These are phyloP conservation scores for Propithecus perrieri DNA, from an alignment of 2,797 vertebrate species.

Conservation along the genomic window DNA sequence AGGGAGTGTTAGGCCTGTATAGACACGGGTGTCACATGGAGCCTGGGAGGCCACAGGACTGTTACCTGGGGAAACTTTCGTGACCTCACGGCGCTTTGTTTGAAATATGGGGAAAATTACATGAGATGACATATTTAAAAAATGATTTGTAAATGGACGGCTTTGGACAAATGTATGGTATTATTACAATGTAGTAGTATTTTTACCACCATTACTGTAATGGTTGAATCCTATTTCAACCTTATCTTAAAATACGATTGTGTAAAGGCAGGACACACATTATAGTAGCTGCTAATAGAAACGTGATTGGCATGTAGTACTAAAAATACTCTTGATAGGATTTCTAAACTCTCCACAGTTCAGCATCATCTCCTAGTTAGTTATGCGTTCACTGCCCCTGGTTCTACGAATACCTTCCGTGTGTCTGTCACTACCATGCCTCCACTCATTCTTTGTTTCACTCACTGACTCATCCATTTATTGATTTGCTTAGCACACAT, in stretches of 20 bases:
- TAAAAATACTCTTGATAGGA: background rate
- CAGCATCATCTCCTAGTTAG: background rate
- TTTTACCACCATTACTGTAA: background rate
- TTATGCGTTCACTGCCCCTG: too few species aligned
- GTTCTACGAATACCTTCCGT: background rate
- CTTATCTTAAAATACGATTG: background rate
- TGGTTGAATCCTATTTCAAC: background rate
- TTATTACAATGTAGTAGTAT: background rate
- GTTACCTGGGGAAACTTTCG: too few species aligned
- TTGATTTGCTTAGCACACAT: background rate
- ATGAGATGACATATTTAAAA: background rate
- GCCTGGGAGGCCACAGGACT: background rate
- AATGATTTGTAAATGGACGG: background rate
- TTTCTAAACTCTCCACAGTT: background rate
- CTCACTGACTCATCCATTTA: background rate
- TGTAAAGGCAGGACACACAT: background rate
- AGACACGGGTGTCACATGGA: background rate
- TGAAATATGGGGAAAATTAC: background rate
- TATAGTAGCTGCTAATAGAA: background rate
- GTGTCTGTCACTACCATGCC: background rate
- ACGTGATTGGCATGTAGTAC: background rate
- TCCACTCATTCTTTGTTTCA: background rate
- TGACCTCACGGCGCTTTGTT: background rate
- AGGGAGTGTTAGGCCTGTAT: fast-evolving
- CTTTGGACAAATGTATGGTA: background rate